A percentile compares a stretch with the other conserved stretches of the same genome.
These are phyloP conservation scores for Drosophila truncata DNA, from an alignment of 1,140 invertebrate genomes.

Conservation along the genomic window DNA sequence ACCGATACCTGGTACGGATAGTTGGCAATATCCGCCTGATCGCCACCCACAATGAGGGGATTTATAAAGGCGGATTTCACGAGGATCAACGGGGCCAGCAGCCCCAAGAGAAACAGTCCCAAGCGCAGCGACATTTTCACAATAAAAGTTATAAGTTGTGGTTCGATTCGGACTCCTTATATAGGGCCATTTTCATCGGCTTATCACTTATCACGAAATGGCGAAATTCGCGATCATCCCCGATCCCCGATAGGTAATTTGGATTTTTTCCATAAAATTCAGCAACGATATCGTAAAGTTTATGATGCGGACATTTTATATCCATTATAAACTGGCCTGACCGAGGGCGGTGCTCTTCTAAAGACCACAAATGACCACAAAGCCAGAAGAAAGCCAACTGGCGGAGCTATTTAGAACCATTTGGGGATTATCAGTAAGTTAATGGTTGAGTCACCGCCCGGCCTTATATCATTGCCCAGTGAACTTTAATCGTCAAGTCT, in stretches of 20 bases:
- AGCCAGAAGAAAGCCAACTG: slow-evolving; percentile 17
- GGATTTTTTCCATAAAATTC: slow-evolving; percentile 52
- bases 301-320: slow-evolving; percentile 42
- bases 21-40: slow-evolving; percentile 55
- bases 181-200: slow-evolving; percentile 15
- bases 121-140: slow-evolving; percentile 47
- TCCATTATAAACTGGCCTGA: slow-evolving; percentile 47
- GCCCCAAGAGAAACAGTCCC: slow-evolving; percentile 45
- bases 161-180: slow-evolving; percentile 28
- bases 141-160: not conserved
- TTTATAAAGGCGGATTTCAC: slow-evolving; percentile 45
- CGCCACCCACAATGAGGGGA: slow-evolving; percentile 62
- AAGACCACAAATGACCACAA: slow-evolving; percentile 18
- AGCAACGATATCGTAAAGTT: slow-evolving; percentile 43
- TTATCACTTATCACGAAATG: slow-evolving; percentile 34
- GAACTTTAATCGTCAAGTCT: slow-evolving; percentile 25
- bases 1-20: slow-evolving; percentile 73
- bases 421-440: slow-evolving; percentile 33
- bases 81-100: slow-evolving; percentile 29
- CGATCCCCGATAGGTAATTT: slow-evolving; percentile 40
- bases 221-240: slow-evolving; percentile 42
- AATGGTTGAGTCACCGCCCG: slow-evolving; percentile 21
- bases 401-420: not conserved
- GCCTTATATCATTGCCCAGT: slow-evolving; percentile 2
- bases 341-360: slow-evolving; percentile 37